A percentile compares a stretch with the other conserved stretches of the same genome.
Evolutionary conservation across 2,113 vertebrate species (phyloP).

Genomic region (Pontoporia blainvillei): DNA sequence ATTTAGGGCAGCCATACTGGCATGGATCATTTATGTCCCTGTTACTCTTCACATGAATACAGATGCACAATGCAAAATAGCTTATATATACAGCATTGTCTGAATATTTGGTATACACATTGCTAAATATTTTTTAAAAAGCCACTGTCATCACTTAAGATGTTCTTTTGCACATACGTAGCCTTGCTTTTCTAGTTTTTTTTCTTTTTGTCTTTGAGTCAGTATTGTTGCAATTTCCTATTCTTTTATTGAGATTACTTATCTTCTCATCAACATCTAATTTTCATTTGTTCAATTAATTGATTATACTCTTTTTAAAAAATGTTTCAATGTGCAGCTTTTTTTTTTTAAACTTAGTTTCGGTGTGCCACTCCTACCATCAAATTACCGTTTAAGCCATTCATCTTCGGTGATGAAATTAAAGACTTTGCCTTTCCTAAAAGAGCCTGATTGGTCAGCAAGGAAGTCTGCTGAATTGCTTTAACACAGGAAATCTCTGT

Average conservation of each 20-base stretch:
- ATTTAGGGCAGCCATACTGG: neutral
- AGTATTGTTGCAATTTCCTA: neutral
- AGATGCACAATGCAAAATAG: neutral
- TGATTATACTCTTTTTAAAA: neutral
- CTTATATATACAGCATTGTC: neutral
- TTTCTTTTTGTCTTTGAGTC: neutral
- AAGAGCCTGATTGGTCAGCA: neutral
- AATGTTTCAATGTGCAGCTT: neutral
- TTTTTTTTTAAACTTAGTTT: conserved; percentile 15
- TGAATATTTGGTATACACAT: neutral
- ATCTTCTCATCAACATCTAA: conserved; percentile 24
- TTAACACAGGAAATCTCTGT: neutral
- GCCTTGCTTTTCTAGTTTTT: neutral
- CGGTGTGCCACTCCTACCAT: neutral
- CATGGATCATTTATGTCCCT: neutral
- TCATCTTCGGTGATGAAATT: conserved; percentile 1
- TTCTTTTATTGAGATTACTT: neutral
- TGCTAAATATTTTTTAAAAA: neutral
- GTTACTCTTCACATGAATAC: neutral
- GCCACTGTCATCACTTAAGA: neutral
- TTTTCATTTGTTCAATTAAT: neutral
- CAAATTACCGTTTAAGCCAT: neutral
- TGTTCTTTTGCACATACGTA: neutral
- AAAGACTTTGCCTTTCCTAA: neutral
- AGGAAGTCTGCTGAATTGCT: neutral